Base-by-base conservation (phyloP, 2,888 invertebrate species). In the Orchestes rusci region DNA sequence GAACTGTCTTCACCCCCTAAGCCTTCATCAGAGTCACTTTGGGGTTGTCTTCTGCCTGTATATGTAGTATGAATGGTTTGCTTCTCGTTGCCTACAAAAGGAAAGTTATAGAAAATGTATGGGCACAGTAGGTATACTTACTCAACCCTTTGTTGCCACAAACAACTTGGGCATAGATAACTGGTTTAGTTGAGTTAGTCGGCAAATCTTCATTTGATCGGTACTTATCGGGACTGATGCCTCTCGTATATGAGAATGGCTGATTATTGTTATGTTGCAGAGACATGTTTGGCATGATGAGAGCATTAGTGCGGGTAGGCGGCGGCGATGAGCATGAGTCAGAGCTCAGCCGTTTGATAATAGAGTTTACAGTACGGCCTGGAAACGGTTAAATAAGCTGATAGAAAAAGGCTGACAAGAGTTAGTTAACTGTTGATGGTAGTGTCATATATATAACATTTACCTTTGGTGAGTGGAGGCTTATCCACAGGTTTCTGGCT, bases 21-120 rank as follows among this genome's bases (percentile, higher is more conserved):
- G 0, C 85, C 85, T 65, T 86, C 86, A 54, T 85, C 86, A 61
- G 85, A 86, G 61, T 86, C 86, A 8, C 84, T 84, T 43, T 77
- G 72, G 1, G 72, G 62, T 40, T 73, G 70, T n/a, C 69, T 68
- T 48, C 70, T 62, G 60, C 71, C 62, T 45, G 64, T 66, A 49
- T 68, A 69, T 17, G 65, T 71, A 46, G 76, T 75, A 52, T 76
- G 77, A 13, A 77, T 61, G 15, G 77, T 76, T 56, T 70, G 69
- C 53, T 72, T 72, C 17, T 58, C 58, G 2, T 59, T 54, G 8
- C 39, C 46, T 50, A 19, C 17, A 45, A 28, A 32, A 27, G n/a
- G 19, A 31, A 18, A 31, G 4, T n/a, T 8, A 16, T 10, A 15
- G 12, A 16, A n/a, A n/a, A n/a, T n/a, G n/a, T 16, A 13, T 27